Conservation (phyloP, 2,113 vertebrate genomes). For the Gavia stellata region DNA sequence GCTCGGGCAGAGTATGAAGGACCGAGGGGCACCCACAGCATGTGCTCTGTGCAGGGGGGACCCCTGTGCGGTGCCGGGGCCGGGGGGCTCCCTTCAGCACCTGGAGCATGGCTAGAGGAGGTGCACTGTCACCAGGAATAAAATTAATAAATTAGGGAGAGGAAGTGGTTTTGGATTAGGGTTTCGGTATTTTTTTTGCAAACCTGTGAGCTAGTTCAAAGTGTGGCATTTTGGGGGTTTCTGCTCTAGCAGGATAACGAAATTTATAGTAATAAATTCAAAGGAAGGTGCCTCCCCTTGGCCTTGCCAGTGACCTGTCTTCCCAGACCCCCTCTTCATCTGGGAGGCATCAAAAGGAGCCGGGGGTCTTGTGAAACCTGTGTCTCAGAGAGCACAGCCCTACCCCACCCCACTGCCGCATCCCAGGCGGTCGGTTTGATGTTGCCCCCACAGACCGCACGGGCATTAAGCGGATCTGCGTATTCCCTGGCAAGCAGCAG, state of each 20-base stretch:
- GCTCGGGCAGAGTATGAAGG: accelerated
- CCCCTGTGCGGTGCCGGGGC: accelerated
- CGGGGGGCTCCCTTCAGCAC: too few relatives aligned
- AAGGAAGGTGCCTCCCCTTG: neutral
- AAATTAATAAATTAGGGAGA: neutral
- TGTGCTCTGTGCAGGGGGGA: neutral
- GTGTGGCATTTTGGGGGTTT: neutral
- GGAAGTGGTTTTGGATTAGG: neutral
- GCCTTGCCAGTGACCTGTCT: neutral
- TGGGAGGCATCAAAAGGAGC: neutral
- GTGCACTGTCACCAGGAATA: neutral
- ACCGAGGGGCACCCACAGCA: accelerated
- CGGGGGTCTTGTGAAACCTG: accelerated
- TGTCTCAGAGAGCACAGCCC: neutral
- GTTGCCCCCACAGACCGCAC: accelerated
- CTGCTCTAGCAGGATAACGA: neutral
- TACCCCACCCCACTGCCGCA: neutral
- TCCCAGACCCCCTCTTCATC: neutral
- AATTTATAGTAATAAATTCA: neutral
- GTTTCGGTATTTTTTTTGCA: neutral
- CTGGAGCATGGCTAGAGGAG: neutral
- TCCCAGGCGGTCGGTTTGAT: accelerated
- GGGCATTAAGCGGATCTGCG: accelerated
- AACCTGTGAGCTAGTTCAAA: neutral
- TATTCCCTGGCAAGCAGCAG: neutral